A percentile compares a stretch with the other conserved stretches of the same genome.
These are phyloP conservation scores for Horisme vitalbata DNA, from an alignment of 2,888 invertebrate genomes.

Conservation along the genomic window DNA sequence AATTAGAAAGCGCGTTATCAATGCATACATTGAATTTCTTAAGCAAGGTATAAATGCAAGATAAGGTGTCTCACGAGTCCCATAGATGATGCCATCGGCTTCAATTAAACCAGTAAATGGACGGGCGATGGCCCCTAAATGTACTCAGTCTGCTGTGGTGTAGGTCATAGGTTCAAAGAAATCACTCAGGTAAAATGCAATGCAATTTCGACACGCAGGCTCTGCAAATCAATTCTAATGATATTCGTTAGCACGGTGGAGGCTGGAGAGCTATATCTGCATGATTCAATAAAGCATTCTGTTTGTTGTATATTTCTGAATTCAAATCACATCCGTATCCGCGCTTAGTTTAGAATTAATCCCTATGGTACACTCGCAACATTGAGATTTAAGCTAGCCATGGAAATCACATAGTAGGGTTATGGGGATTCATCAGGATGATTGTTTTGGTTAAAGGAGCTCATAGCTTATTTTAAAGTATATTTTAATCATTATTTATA, in stretches of 20 bases:
- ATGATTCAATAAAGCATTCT: background rate
- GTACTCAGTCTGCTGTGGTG: too few species aligned
- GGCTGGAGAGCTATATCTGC: conserved; percentile 2
- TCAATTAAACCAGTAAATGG: conserved; percentile 19
- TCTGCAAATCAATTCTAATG: background rate
- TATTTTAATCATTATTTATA: too few species aligned
- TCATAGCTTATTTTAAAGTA: too few species aligned
- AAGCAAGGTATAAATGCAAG: conserved; percentile 15
- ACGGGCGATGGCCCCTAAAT: conserved; percentile 11
- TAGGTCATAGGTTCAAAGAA: conserved; percentile 9
- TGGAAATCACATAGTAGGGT: conserved; percentile 1
- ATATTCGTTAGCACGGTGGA: background rate
- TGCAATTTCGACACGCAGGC: background rate
- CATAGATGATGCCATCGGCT: conserved; percentile 15
- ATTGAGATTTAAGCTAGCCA: conserved; percentile 13
- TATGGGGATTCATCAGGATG: too few species aligned
- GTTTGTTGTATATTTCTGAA: background rate
- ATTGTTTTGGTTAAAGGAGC: too few species aligned
- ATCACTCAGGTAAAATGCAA: conserved; percentile 7
- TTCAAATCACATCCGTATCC: conserved; percentile 8
- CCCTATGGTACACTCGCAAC: conserved; percentile 7
- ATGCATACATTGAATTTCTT: conserved; percentile 19
- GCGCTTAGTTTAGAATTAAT: conserved; percentile 12
- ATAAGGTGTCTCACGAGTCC: conserved; percentile 15
- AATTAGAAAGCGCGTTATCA: conserved; percentile 24